Percentiles rank a stretch among this genome's conserved stretches.
phyloP scores from a whole-genome alignment of 2,113 vertebrate species.

The Psilopogon haemacephalus region DNA sequence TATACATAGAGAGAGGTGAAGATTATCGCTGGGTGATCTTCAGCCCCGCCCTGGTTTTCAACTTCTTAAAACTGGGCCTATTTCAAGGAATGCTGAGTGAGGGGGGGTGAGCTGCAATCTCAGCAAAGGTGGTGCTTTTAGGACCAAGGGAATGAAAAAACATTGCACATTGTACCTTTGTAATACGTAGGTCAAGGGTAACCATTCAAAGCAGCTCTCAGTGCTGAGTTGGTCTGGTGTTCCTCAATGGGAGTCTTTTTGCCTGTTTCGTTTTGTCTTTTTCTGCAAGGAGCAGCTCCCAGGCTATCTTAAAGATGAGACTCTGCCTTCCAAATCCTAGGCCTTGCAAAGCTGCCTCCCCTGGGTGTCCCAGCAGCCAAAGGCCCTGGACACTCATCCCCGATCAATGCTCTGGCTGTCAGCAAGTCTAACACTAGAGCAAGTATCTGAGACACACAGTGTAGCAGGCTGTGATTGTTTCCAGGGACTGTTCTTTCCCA shows the following conservation, averaged over 20 bases:
- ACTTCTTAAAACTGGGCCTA: background rate
- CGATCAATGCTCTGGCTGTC: background rate
- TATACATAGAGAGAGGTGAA: background rate
- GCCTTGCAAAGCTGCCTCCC: background rate
- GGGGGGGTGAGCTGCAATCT: background rate
- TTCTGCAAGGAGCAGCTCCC: background rate
- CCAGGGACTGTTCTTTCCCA: background rate
- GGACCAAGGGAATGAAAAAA: background rate
- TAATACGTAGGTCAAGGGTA: background rate
- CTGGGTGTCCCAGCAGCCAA: background rate
- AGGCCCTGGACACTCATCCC: background rate
- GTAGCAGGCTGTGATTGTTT: background rate
- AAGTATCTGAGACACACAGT: background rate
- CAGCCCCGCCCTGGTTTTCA: background rate
- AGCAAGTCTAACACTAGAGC: background rate
- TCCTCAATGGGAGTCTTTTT: background rate
- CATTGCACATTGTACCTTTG: background rate
- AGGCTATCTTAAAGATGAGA: background rate
- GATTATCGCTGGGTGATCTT: background rate
- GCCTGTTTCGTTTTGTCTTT: background rate
- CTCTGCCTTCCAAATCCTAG: background rate
- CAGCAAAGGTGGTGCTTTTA: background rate
- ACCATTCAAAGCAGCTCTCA: background rate
- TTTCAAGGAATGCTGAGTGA: background rate
- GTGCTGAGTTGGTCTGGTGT: accelerated